Evolutionary conservation across 1,140 invertebrate genomes (phyloP).

Genomic region (Copidosoma floridanum): DNA sequence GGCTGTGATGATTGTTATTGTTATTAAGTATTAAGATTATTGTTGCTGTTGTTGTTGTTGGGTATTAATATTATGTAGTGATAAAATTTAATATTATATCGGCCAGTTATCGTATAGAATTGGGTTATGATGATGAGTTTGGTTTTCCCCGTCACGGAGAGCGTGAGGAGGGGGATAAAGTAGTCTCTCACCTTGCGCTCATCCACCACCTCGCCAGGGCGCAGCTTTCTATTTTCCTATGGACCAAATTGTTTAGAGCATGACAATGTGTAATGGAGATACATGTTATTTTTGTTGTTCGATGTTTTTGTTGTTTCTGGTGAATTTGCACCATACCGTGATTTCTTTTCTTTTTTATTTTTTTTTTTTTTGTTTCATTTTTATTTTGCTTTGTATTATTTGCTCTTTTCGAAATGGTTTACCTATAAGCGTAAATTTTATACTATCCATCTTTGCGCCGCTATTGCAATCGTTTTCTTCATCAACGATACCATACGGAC

Average conservation of each 20-base stretch:
- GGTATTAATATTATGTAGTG: too few relatives aligned
- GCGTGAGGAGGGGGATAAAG: conserved; percentile 30
- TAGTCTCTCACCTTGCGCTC: conserved; percentile 84
- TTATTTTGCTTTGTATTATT: too few relatives aligned
- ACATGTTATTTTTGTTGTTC: conserved; percentile 10
- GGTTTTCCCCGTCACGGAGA: conserved; percentile 26
- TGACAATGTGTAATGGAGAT: conserved; percentile 41
- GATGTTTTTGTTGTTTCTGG: neutral
- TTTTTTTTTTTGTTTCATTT: too few relatives aligned
- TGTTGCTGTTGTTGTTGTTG: too few relatives aligned
- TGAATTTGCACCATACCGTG: too few relatives aligned
- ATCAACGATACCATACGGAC: conserved; percentile 1
- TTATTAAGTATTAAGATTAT: neutral
- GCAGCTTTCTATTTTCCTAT: conserved; percentile 81
- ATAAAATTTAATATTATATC: conserved; percentile 20
- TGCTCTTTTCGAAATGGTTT: conserved; percentile 39
- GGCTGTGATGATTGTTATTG: neutral
- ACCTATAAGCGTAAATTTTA: conserved; percentile 13
- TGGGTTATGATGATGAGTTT: conserved; percentile 18
- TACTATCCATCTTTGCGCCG: too few relatives aligned
- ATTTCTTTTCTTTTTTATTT: too few relatives aligned
- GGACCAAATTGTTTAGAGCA: conserved; percentile 55
- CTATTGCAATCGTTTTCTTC: too few relatives aligned
- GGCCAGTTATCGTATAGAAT: too few relatives aligned
- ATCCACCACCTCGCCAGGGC: conserved; percentile 87